A percentile compares a stretch with the other conserved stretches of the same genome.
phyloP scores from a whole-genome alignment of 2,888 invertebrate species.

The Hanleya hanleyi region DNA sequence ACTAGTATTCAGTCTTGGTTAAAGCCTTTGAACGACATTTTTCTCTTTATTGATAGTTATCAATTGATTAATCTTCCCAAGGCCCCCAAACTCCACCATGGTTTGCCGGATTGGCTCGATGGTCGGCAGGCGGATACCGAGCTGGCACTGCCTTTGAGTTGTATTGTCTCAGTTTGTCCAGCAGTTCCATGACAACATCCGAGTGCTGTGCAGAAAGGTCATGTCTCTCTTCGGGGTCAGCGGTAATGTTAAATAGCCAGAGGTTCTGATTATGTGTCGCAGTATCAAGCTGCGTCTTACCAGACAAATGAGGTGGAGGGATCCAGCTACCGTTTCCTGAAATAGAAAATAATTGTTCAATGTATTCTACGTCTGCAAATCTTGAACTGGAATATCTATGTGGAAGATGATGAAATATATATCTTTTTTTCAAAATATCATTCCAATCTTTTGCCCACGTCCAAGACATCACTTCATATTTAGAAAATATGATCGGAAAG shows the following conservation, averaged over 20 bases:
- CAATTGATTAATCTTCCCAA: slow-evolving; percentile 56
- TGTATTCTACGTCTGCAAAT: too few species aligned
- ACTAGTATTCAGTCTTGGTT: too few species aligned
- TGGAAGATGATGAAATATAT: too few species aligned
- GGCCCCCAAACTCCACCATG: slow-evolving; percentile 69
- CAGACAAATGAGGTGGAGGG: slow-evolving; percentile 40
- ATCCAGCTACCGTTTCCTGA: slow-evolving; percentile 58
- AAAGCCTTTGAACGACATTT: too few species aligned
- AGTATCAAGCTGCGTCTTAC: neutral
- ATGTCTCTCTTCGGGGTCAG: slow-evolving; percentile 61
- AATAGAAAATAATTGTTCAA: too few species aligned
- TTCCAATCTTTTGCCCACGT: too few species aligned
- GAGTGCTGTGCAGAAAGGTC: slow-evolving; percentile 54
- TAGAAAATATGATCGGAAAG: too few species aligned
- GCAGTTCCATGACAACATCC: slow-evolving; percentile 50
- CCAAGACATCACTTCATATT: too few species aligned
- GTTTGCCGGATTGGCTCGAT: slow-evolving; percentile 51
- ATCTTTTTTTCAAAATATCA: too few species aligned
- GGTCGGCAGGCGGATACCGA: slow-evolving; percentile 58
- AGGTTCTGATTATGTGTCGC: slow-evolving; percentile 50
- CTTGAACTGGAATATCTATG: too few species aligned
- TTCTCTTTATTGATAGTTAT: too few species aligned
- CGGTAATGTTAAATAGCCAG: slow-evolving; percentile 67
- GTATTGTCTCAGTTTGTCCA: slow-evolving; percentile 52
- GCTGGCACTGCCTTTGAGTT: slow-evolving; percentile 63